Conservation (phyloP, 2,888 invertebrate genomes). For the Tubulanus polymorphus region DNA sequence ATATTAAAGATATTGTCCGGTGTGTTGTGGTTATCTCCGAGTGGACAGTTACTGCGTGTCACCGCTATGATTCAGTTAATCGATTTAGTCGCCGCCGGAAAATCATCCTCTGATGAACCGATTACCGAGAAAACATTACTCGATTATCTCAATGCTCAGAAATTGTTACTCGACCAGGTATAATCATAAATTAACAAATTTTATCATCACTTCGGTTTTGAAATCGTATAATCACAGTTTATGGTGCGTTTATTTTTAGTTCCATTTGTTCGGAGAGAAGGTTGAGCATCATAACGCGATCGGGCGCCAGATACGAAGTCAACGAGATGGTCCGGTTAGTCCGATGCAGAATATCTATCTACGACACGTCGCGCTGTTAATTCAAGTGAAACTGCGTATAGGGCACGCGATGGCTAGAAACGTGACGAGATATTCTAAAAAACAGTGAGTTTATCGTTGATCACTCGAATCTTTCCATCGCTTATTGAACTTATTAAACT, state of each 20-base stretch:
- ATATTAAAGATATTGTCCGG: slow-evolving; percentile 9
- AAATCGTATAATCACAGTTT: slow-evolving; percentile 1
- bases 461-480: no score
- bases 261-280: slow-evolving; percentile 44
- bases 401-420: slow-evolving; percentile 43
- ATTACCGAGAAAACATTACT: slow-evolving; percentile 29
- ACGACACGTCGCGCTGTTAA: slow-evolving; percentile 36
- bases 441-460: slow-evolving; percentile 37
- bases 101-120: slow-evolving; percentile 11
- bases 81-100: slow-evolving; percentile 20
- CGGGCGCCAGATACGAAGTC: slow-evolving; percentile 21
- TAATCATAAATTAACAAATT: not conserved
- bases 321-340: slow-evolving; percentile 33
- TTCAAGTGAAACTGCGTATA: slow-evolving; percentile 46
- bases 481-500: no score
- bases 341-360: slow-evolving; percentile 46
- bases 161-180: slow-evolving; percentile 35
- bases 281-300: slow-evolving; percentile 38
- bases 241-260: slow-evolving; percentile 23
- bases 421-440: slow-evolving; percentile 31
- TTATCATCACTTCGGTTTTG: not conserved
- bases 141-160: slow-evolving; percentile 36
- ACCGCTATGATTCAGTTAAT: slow-evolving; percentile 13
- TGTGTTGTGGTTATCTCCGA: slow-evolving; percentile 14
- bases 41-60: slow-evolving; percentile 17